Conservation (phyloP, 2,113 vertebrate genomes). For the Rhineura floridana region DNA sequence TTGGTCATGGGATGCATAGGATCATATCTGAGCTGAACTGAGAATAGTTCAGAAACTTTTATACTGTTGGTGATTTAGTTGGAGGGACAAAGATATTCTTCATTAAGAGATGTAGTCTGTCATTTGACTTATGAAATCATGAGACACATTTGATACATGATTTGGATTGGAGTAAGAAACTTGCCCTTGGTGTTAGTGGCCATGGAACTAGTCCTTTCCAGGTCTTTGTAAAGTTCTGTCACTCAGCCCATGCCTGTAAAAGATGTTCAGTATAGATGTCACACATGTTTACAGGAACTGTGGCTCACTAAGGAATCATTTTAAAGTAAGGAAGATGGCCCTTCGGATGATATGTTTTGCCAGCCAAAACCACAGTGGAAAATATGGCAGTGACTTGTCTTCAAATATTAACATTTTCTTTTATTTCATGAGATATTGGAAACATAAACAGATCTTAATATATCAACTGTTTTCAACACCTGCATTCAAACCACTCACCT, state of each 20-base stretch:
- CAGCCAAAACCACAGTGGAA: constrained; percentile 35
- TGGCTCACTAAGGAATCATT: constrained; percentile 1
- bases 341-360: constrained; percentile 39
- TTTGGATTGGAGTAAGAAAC: constrained; percentile 14
- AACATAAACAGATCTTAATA: background rate
- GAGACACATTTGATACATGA: constrained; percentile 7
- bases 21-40: background rate
- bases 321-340: constrained; percentile 10
- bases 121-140: background rate
- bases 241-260: background rate
- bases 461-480: background rate
- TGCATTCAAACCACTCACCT: background rate
- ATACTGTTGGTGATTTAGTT: background rate
- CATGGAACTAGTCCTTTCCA: background rate
- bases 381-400: background rate
- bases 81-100: background rate
- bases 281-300: background rate
- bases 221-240: background rate
- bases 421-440: background rate
- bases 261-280: constrained; percentile 1
- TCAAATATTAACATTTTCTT: background rate
- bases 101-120: background rate
- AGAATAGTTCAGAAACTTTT: background rate
- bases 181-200: background rate
- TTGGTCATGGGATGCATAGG: background rate